phyloP scores from a whole-genome alignment of 2,113 vertebrate genomes.

The Melanerpes formicivorus region DNA sequence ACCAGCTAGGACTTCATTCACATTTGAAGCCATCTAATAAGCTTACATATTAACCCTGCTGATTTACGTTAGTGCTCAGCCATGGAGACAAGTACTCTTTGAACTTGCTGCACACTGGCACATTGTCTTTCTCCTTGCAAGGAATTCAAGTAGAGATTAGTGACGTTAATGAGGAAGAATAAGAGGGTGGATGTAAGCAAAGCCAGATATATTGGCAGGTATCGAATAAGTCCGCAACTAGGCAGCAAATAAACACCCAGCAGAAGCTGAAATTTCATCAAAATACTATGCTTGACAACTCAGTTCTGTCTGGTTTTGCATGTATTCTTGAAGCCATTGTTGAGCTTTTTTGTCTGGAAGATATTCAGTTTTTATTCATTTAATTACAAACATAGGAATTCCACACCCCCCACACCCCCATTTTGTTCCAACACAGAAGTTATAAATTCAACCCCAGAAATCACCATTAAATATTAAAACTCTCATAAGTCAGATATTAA shows the following conservation, averaged over 20 bases:
- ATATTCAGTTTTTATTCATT: not conserved
- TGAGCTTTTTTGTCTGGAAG: not conserved
- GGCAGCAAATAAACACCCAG: slow-evolving; percentile 12
- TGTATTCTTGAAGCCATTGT: not conserved
- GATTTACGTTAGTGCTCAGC: slow-evolving; percentile 50
- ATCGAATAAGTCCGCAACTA: not conserved
- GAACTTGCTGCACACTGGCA: slow-evolving; percentile 26
- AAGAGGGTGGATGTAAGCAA: slow-evolving; percentile 3
- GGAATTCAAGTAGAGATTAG: slow-evolving; percentile 39
- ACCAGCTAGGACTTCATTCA: not conserved
- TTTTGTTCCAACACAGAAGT: not conserved
- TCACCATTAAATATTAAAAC: not conserved
- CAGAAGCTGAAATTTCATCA: not conserved
- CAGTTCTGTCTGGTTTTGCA: not conserved
- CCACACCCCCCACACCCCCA: not conserved
- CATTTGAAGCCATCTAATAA: not conserved
- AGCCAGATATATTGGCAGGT: not conserved
- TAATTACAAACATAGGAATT: not conserved
- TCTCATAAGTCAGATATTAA: not conserved
- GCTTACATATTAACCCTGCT: slow-evolving; percentile 56
- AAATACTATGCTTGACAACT: not conserved
- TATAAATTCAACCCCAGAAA: not conserved
- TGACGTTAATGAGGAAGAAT: slow-evolving; percentile 52
- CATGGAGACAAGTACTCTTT: slow-evolving; percentile 41
- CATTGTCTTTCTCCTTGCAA: slow-evolving; percentile 53